These are phyloP conservation scores for Parazoanthus swiftii DNA, from an alignment of 92 coral and sea anemone genomes.

Conservation along the genomic window DNA sequence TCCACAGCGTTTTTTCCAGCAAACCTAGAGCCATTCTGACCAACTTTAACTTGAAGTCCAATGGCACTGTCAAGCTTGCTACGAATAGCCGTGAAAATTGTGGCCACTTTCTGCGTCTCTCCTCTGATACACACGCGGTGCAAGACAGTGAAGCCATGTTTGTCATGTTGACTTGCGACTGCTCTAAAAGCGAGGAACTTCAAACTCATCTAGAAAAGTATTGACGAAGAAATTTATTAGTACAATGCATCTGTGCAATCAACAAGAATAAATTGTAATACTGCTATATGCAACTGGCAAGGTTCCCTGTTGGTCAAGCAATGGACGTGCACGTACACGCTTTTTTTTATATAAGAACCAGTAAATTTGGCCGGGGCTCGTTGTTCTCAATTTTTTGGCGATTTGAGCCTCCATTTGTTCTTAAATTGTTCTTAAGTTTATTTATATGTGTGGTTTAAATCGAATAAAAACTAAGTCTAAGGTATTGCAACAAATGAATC, in stretches of 20 bases:
- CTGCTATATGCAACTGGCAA: too few relatives aligned
- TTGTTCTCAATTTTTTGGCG: too few relatives aligned
- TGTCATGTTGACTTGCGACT: slow-evolving; percentile 29
- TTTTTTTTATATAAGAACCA: too few relatives aligned
- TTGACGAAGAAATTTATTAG: neutral
- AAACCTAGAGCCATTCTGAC: slow-evolving; percentile 31
- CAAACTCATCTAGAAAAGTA: slow-evolving; percentile 31
- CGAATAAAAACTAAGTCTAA: too few relatives aligned
- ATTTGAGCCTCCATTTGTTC: too few relatives aligned
- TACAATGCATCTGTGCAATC: neutral
- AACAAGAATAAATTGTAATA: too few relatives aligned
- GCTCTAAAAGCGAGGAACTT: slow-evolving; percentile 36
- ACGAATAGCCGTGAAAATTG: neutral
- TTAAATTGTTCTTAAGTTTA: too few relatives aligned
- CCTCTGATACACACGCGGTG: slow-evolving; percentile 37
- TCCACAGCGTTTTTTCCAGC: slow-evolving; percentile 40
- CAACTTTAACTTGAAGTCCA: slow-evolving; percentile 34
- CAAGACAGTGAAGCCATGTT: slow-evolving; percentile 29
- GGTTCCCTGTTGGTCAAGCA: too few relatives aligned
- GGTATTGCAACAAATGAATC: too few relatives aligned
- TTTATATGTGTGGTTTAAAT: too few relatives aligned
- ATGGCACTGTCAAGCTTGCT: slow-evolving; percentile 30
- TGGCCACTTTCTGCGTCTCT: slow-evolving; percentile 6
- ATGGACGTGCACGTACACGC: too few relatives aligned
- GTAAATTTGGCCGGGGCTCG: too few relatives aligned